A percentile compares a stretch with the other conserved stretches of the same genome.
These are phyloP conservation scores for Actenoides hombroni DNA, from an alignment of 2,113 vertebrate species.

Conservation along the genomic window DNA sequence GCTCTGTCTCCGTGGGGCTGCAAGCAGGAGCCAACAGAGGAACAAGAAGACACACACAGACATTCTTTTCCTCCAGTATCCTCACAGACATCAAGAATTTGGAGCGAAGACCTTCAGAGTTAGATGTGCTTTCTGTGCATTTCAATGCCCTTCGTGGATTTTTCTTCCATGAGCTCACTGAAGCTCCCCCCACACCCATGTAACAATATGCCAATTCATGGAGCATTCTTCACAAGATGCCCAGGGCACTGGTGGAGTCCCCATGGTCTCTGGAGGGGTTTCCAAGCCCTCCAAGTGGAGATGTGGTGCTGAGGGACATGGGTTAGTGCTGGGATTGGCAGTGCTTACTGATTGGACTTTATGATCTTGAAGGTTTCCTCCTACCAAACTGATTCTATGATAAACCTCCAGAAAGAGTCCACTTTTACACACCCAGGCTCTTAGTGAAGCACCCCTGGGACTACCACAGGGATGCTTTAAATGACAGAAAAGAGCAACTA, in stretches of 20 bases:
- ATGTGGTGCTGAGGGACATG: too few relatives aligned
- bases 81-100: not conserved
- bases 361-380: too few relatives aligned
- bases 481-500: not conserved
- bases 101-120: not conserved
- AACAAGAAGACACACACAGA: not conserved
- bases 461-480: not conserved
- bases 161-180: not conserved
- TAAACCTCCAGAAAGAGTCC: not conserved
- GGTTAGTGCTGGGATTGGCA: too few relatives aligned
- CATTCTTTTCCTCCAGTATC: not conserved
- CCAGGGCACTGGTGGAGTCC: too few relatives aligned
- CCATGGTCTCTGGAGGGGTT: too few relatives aligned
- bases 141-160: not conserved
- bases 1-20: too few relatives aligned
- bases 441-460: not conserved
- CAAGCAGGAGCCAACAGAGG: not conserved
- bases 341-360: too few relatives aligned
- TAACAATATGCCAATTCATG: not conserved
- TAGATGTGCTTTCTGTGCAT: not conserved
- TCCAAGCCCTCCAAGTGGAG: too few relatives aligned
- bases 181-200: not conserved
- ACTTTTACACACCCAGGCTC: not conserved
- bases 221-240: too few relatives aligned
- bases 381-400: too few relatives aligned